Evolutionary conservation across 2,113 vertebrate species (phyloP), one percentile per base, ranked within the genome.

Genomic region (Siniperca chuatsi): DNA sequence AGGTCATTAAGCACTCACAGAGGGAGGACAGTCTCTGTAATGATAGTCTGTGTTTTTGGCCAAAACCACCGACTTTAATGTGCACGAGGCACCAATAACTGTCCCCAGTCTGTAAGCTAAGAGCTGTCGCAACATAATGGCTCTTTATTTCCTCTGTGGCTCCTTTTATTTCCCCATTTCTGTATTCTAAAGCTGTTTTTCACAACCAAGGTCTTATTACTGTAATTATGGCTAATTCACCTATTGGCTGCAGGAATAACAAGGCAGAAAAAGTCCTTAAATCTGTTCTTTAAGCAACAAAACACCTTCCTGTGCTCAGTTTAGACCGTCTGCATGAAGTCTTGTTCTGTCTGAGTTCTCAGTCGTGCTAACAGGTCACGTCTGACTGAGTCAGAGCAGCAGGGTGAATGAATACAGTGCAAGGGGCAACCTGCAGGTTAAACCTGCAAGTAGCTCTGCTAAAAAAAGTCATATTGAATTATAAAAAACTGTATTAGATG

Each of bases 1-100:
- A 86, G 83, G 83, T 81, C 79, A 79, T 90, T 90, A 90, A 83
- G 77, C 76, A 64, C 64, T 86, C 80, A 80, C 89, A 88, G 90
- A 85, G 79, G 87, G 85, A 82, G 83, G 82, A 86, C 84, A 85
- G 78, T 75, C 82, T 78, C 77, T 72, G 44, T 85, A 86, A 86
- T 74, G 81, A 85, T 81, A 77, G 66, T 79, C 54, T 15, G 50
- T 68, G 75, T 82, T 81, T 88, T 81, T 64, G 81, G 81, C 73
- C 86, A 79, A 86, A 80, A 76, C 33, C 61, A 33, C 21, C 23
- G 52, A 48, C 73, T 42, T 84, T 60, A 91, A 66, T 88, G 76
- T 75, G 79, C 83, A 37, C 15, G n/a, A 81, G 82, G 76, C 74
- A 12, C 37, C 75, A 54, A 71, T 84, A 75, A 84, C 65, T 75